Percentiles rank a stretch among this genome's conserved stretches.
These are phyloP conservation scores for Ailuropoda melanoleuca DNA, from an alignment of 2,113 vertebrate genomes.

Conservation along the genomic window DNA sequence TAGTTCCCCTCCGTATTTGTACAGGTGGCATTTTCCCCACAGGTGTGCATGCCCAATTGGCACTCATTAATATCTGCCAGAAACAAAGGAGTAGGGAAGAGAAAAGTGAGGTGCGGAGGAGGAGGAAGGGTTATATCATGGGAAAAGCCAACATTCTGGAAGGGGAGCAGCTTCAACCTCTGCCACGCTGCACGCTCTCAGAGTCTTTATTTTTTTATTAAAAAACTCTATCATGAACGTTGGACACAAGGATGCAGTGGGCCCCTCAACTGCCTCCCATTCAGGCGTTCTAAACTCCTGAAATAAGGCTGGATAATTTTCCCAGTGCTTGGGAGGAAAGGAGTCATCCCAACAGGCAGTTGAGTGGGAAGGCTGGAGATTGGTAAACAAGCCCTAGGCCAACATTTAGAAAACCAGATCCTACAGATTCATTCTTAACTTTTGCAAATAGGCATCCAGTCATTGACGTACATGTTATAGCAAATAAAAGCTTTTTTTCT, in stretches of 20 bases:
- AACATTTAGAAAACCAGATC: background rate
- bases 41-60: constrained; percentile 80
- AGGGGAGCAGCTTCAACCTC: background rate
- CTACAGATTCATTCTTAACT: background rate
- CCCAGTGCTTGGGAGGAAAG: background rate
- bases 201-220: background rate
- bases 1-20: constrained; percentile 86
- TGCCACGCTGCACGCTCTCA: background rate
- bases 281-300: background rate
- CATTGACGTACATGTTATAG: background rate
- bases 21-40: constrained; percentile 84
- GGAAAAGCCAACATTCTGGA: background rate
- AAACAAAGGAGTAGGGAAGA: background rate
- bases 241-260: background rate
- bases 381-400: background rate
- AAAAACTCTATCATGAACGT: background rate
- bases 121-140: background rate
- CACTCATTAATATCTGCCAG: constrained; percentile 89
- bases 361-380: background rate
- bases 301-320: background rate
- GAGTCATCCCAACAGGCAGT: background rate
- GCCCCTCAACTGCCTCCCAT: background rate
- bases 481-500: background rate
- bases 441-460: background rate
- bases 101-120: background rate